Conservation (phyloP, 2,797 vertebrate genomes). For the Gorsachius magnificus region DNA sequence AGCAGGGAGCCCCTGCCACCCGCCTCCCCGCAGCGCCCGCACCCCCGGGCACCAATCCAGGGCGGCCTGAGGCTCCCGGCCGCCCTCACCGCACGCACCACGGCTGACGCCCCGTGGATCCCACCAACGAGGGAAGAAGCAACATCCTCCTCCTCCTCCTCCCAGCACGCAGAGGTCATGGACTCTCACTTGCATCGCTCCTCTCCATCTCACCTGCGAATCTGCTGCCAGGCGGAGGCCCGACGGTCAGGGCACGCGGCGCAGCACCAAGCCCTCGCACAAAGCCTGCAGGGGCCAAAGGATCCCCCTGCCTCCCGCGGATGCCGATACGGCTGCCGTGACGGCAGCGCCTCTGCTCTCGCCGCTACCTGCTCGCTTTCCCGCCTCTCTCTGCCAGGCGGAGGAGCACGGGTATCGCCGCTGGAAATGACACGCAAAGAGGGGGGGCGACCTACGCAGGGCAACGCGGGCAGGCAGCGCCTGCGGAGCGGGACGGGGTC, state of each 20-base stretch:
- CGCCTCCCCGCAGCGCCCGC: fast-evolving
- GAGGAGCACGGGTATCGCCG: neutral
- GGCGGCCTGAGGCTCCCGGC: neutral
- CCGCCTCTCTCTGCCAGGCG: neutral
- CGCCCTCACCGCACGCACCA: fast-evolving
- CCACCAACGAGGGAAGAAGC: neutral
- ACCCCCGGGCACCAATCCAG: neutral
- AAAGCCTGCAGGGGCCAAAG: conserved; percentile 5
- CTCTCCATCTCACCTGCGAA: neutral
- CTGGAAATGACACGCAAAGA: neutral
- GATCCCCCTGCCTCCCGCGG: conserved; percentile 2
- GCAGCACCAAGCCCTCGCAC: conserved; percentile 3
- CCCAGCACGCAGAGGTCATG: neutral
- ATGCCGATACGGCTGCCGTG: neutral
- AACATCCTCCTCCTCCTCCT: neutral
- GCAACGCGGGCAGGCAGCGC: neutral
- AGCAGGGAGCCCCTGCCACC: neutral
- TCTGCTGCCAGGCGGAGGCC: too few species aligned
- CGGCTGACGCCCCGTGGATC: fast-evolving
- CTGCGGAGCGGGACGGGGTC: neutral
- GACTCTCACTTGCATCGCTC: neutral
- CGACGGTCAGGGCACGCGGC: too few species aligned
- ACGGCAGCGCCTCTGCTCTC: neutral
- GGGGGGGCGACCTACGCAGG: neutral
- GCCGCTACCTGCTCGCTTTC: neutral